Evolutionary conservation across 2,113 vertebrate genomes (phyloP).

Genomic region (human (Homo sapiens)): DNA sequence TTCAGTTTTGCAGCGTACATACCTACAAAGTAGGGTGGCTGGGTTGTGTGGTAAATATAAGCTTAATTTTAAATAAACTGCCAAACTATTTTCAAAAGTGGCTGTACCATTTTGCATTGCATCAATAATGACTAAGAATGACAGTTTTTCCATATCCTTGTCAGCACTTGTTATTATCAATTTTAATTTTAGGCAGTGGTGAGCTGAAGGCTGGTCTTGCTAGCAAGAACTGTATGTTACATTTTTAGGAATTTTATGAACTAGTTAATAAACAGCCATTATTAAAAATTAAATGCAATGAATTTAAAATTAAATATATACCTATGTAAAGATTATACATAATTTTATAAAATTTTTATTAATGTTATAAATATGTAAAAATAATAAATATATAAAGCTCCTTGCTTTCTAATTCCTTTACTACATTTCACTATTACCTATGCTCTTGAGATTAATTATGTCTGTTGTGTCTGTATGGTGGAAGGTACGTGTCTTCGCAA

Average conservation of each 20-base stretch:
- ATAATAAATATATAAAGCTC: not conserved
- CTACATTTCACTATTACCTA: not conserved
- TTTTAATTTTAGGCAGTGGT: slow-evolving; percentile 9
- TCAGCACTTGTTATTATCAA: not conserved
- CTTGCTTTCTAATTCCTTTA: not conserved
- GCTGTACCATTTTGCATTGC: not conserved
- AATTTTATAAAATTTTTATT: too few relatives aligned
- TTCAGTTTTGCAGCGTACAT: not conserved
- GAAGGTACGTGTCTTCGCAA: not conserved
- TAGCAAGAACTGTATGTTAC: not conserved
- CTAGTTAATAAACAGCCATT: not conserved
- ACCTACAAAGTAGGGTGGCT: not conserved
- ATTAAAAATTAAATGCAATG: not conserved
- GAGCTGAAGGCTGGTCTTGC: not conserved
- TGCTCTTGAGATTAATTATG: not conserved
- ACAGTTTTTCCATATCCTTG: not conserved
- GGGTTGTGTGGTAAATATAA: not conserved
- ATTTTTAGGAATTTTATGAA: not conserved
- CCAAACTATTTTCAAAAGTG: not conserved
- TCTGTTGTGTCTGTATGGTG: not conserved
- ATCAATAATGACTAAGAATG: not conserved
- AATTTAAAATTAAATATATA: not conserved
- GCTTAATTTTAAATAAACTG: slow-evolving; percentile 18
- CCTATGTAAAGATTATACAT: too few relatives aligned
- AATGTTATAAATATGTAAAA: too few relatives aligned